A percentile compares a stretch with the other conserved stretches of the same genome.
These are phyloP conservation scores for Podargus strigoides DNA, from an alignment of 2,797 vertebrate species.

Conservation along the genomic window DNA sequence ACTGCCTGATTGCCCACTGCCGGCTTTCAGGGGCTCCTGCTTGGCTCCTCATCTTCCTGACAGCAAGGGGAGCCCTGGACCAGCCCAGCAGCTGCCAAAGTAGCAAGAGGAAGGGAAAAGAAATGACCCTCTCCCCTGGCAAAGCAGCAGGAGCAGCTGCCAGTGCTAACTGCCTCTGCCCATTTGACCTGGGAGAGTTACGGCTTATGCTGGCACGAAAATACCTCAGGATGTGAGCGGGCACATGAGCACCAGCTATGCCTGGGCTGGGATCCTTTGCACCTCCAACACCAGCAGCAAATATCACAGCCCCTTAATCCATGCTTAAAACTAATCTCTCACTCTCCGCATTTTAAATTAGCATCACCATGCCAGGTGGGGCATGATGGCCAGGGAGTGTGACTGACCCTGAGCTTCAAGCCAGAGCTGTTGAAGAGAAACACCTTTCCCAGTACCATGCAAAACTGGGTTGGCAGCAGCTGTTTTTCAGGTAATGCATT, in stretches of 20 bases:
- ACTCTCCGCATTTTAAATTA: not conserved
- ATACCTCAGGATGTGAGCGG: not conserved
- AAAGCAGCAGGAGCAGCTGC: slow-evolving; percentile 27
- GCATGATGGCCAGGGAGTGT: not conserved
- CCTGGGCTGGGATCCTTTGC: not conserved
- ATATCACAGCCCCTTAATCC: not conserved
- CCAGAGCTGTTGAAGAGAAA: not conserved
- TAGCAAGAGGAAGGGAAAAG: slow-evolving; percentile 19
- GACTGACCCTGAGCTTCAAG: not conserved
- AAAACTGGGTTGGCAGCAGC: not conserved
- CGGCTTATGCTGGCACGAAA: not conserved
- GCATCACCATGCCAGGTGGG: not conserved
- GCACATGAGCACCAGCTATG: not conserved
- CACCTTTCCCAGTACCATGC: not conserved
- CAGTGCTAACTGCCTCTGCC: slow-evolving; percentile 7
- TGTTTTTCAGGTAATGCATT: not conserved
- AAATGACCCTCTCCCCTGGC: not conserved
- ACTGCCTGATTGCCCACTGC: not conserved
- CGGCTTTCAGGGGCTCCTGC: not conserved
- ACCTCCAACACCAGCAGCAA: not conserved
- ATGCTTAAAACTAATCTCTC: not conserved
- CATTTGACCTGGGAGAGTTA: slow-evolving; percentile 33
- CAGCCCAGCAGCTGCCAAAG: not conserved
- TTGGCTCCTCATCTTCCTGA: not conserved
- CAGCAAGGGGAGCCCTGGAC: not conserved